These are phyloP conservation scores for Rhineura floridana DNA, from an alignment of 2,113 vertebrate genomes.

Conservation along the genomic window DNA sequence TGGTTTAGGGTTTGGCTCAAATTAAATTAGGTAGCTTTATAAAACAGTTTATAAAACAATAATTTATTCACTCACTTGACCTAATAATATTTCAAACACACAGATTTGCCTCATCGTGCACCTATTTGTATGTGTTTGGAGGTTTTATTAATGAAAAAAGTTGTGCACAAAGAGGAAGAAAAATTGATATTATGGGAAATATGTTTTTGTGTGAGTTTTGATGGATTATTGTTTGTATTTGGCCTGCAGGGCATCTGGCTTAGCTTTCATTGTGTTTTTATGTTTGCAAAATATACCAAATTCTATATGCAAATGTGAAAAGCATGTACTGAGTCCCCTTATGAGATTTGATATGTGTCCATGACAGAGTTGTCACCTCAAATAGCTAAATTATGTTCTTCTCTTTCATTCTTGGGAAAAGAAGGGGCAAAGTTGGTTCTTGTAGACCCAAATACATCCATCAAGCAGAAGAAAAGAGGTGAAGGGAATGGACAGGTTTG, in stretches of 20 bases:
- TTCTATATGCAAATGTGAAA: background rate
- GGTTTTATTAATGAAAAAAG: background rate
- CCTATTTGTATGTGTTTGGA: background rate
- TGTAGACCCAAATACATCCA: constrained; percentile 59
- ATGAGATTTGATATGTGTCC: constrained; percentile 15
- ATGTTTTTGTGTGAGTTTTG: background rate
- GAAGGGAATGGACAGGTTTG: constrained; percentile 14
- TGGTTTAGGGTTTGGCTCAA: background rate
- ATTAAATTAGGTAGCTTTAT: background rate
- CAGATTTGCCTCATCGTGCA: constrained; percentile 7
- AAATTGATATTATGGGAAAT: background rate
- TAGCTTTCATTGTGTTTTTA: background rate
- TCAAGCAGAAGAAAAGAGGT: constrained; percentile 33
- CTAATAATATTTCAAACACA: constrained; percentile 4
- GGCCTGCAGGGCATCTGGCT: background rate
- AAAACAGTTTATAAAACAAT: background rate
- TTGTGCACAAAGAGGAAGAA: background rate
- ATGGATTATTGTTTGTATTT: background rate
- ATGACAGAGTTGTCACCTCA: constrained; percentile 24
- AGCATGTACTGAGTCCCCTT: constrained; percentile 12
- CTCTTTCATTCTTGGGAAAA: constrained; percentile 47
- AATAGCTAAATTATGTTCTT: background rate
- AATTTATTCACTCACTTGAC: background rate
- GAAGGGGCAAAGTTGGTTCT: constrained; percentile 49
- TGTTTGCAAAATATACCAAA: constrained; percentile 3